Evolutionary conservation across 1,140 invertebrate species (phyloP).

Genomic region (Druon quercuslanigerum): DNA sequence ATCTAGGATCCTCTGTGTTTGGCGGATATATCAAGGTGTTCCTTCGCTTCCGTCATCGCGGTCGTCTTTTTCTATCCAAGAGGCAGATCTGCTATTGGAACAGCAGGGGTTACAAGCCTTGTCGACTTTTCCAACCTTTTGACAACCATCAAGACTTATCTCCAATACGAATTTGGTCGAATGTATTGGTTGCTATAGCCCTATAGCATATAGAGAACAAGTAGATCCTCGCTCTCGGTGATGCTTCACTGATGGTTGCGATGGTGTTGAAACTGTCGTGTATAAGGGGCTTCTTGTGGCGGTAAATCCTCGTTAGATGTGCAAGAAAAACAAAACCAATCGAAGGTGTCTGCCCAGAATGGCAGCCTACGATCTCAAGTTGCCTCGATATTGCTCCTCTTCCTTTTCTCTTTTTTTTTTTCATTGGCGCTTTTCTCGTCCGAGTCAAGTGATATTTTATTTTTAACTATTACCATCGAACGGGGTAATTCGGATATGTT

Average conservation of each 20-base stretch:
- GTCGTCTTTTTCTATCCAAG: conserved; percentile 46
- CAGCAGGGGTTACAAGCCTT: conserved; percentile 52
- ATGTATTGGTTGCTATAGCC: conserved; percentile 35
- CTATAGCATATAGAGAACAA: conserved; percentile 42
- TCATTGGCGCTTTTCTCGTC: conserved; percentile 30
- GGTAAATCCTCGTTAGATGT: conserved; percentile 68
- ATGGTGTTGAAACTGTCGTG: conserved; percentile 36
- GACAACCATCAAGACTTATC: conserved; percentile 53
- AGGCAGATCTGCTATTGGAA: conserved; percentile 49
- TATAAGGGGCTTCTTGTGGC: conserved; percentile 38
- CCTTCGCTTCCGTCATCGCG: conserved; percentile 46
- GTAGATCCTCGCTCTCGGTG: conserved; percentile 33
- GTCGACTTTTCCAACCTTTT: conserved; percentile 51
- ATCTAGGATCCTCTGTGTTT: conserved; percentile 69
- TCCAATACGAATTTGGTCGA: conserved; percentile 44
- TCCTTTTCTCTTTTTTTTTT: conserved; percentile 35
- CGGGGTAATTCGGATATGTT: too few relatives aligned
- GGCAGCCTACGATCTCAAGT: conserved; percentile 39
- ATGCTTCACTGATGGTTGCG: conserved; percentile 1
- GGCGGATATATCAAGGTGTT: conserved; percentile 72
- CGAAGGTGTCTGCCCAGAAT: conserved; percentile 36
- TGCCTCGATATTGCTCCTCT: conserved; percentile 32
- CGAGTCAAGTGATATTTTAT: not conserved
- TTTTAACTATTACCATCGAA: too few relatives aligned
- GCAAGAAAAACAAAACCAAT: conserved; percentile 60